These are phyloP conservation scores for Podarcis siculus DNA, from an alignment of 2,797 vertebrate species.

Conservation along the genomic window DNA sequence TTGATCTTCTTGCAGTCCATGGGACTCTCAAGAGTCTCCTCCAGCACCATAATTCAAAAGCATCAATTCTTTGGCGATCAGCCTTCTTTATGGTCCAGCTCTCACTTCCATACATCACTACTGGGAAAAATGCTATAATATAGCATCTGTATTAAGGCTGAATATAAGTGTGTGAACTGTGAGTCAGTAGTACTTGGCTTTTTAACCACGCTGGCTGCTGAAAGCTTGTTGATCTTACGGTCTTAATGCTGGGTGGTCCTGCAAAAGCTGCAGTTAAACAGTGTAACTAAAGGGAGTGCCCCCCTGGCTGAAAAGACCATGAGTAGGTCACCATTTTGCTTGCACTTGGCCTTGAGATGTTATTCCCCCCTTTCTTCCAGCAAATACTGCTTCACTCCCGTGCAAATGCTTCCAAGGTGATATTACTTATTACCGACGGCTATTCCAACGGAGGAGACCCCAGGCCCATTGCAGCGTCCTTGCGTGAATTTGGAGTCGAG, in stretches of 20 bases:
- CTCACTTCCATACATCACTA: no score
- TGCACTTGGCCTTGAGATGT: constrained; percentile 35
- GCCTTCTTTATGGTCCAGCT: no score
- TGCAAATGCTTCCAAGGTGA: constrained; percentile 90
- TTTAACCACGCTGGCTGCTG: neutral
- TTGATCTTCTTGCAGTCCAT: no score
- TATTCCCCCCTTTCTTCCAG: constrained; percentile 75
- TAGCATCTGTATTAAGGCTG: neutral
- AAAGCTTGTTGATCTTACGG: constrained; percentile 38
- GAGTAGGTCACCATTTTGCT: neutral
- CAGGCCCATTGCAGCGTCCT: constrained; percentile 88
- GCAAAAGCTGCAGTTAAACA: constrained; percentile 31
- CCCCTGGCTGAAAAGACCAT: constrained; percentile 37
- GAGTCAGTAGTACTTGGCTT: constrained; percentile 28
- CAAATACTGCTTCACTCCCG: constrained; percentile 95
- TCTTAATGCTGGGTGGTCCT: constrained; percentile 37
- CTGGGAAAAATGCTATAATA: neutral
- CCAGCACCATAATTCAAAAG: no score
- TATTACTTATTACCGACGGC: constrained; percentile 97
- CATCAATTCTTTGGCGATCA: no score
- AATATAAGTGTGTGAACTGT: neutral
- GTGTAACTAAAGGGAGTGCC: constrained; percentile 22
- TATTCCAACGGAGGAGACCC: constrained; percentile 98
- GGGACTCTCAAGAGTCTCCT: no score
- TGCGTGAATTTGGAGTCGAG: constrained; percentile 92